A percentile compares a stretch with the other conserved stretches of the same genome.
These are phyloP conservation scores for Allacma fusca DNA, from an alignment of 2,888 invertebrate species.

Conservation along the genomic window DNA sequence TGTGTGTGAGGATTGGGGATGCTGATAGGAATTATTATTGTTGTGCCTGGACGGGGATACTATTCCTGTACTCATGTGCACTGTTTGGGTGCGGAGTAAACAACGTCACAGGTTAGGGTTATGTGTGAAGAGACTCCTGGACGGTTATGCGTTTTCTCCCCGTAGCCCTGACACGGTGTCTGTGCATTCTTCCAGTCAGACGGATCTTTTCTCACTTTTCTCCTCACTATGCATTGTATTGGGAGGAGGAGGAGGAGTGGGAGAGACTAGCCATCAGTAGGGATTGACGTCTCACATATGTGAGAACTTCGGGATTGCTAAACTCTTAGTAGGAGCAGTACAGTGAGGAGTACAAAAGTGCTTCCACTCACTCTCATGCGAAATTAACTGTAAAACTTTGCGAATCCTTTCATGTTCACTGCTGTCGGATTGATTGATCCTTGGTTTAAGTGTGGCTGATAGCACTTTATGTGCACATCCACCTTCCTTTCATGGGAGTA, in stretches of 20 bases:
- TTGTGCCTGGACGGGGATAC: no score
- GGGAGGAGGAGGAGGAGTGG: background rate
- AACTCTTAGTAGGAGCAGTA: background rate
- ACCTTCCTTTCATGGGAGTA: background rate
- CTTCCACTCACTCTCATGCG: constrained; percentile 44
- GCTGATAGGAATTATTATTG: no score
- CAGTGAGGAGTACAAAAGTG: constrained; percentile 35
- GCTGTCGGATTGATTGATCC: constrained; percentile 47
- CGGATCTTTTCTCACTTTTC: constrained; percentile 39
- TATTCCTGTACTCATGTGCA: no score
- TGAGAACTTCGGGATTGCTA: background rate
- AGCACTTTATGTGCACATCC: constrained; percentile 38
- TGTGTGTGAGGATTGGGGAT: no score
- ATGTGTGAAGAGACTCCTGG: background rate
- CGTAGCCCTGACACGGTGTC: background rate
- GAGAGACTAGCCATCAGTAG: constrained; percentile 32
- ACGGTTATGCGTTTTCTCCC: background rate
- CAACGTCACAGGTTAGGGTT: no score
- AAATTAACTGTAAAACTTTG: constrained; percentile 49
- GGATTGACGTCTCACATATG: constrained; percentile 38
- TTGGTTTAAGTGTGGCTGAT: constrained; percentile 40
- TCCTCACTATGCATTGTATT: background rate
- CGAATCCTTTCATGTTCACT: constrained; percentile 49
- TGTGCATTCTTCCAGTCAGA: constrained; percentile 35
- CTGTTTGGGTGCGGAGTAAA: no score